Conservation (phyloP, 2,113 vertebrate genomes). For the Zosterops hypoxanthus region DNA sequence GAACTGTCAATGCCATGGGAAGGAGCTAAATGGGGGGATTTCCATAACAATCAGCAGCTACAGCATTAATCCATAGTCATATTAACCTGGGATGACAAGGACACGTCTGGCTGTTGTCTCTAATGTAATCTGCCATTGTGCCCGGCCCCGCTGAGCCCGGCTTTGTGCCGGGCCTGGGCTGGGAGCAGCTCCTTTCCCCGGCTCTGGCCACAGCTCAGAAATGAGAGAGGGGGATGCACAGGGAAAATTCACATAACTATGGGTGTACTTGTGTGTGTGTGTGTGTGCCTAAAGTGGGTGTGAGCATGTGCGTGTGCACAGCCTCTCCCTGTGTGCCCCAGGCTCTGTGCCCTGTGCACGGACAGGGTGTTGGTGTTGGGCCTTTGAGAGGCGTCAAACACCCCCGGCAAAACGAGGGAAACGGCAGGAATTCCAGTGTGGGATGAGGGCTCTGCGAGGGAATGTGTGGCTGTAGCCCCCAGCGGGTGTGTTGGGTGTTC, state of each 20-base stretch:
- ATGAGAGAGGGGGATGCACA: not conserved
- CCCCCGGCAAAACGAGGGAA: fast-evolving
- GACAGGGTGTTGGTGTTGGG: fast-evolving
- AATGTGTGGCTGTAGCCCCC: fast-evolving
- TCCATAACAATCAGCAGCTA: constrained; percentile 70
- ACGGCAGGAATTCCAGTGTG: fast-evolving
- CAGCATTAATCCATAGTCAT: constrained; percentile 63
- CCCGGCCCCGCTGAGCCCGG: constrained; percentile 5
- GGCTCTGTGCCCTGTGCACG: fast-evolving
- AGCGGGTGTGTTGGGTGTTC: fast-evolving
- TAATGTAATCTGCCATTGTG: constrained; percentile 44
- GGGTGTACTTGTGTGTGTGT: not conserved
- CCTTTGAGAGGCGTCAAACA: not conserved
- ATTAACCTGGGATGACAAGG: constrained; percentile 69
- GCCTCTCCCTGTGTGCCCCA: not conserved
- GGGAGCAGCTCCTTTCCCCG: constrained; percentile 15
- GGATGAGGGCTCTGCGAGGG: not conserved
- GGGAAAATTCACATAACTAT: not conserved
- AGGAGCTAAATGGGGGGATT: constrained; percentile 60
- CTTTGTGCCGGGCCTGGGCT: constrained; percentile 29
- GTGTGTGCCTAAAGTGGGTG: not conserved
- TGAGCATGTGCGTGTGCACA: not conserved
- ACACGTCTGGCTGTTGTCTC: constrained; percentile 59
- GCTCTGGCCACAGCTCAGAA: not conserved
- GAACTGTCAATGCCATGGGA: constrained; percentile 63